Percentiles rank a stretch among this genome's conserved stretches.
phyloP scores from a whole-genome alignment of 64 coral and sea anemone genomes.

The Porites australiensis region DNA sequence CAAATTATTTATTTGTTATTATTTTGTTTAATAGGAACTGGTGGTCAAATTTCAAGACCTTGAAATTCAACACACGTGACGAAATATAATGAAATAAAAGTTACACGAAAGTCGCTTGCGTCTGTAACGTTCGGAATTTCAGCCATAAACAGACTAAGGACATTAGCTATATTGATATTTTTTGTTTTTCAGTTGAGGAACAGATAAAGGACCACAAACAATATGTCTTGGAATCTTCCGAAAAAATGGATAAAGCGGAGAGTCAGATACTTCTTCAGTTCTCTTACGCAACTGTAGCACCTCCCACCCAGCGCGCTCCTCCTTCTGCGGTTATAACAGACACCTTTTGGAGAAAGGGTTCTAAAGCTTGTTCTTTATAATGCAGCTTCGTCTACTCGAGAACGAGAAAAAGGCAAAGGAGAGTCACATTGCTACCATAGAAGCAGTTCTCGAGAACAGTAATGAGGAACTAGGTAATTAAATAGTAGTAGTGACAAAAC shows the following conservation, averaged over 20 bases:
- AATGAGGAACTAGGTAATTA: slow-evolving; percentile 33
- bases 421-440: slow-evolving; percentile 22
- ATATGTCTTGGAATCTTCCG: slow-evolving; percentile 62
- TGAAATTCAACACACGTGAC: slow-evolving; percentile 88
- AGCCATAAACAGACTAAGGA: too few species aligned
- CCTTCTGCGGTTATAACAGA: not conserved
- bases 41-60: slow-evolving; percentile 93
- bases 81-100: slow-evolving; percentile 83
- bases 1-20: not conserved
- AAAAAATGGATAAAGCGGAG: slow-evolving; percentile 77
- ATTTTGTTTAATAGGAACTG: slow-evolving; percentile 77
- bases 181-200: slow-evolving; percentile 67
- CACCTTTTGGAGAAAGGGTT: not conserved
- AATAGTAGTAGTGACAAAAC: too few species aligned
- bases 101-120: slow-evolving; percentile 62
- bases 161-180: not conserved
- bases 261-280: slow-evolving; percentile 38
- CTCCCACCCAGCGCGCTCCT: too few species aligned
- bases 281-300: too few species aligned
- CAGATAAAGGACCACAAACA: slow-evolving; percentile 75
- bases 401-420: slow-evolving; percentile 18
- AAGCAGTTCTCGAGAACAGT: slow-evolving; percentile 35
- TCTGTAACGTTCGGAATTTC: too few species aligned
- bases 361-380: not conserved
- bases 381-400: slow-evolving; percentile 15